Base-by-base conservation (phyloP, 2,888 invertebrate genomes). In the Meteorus colon region DNA sequence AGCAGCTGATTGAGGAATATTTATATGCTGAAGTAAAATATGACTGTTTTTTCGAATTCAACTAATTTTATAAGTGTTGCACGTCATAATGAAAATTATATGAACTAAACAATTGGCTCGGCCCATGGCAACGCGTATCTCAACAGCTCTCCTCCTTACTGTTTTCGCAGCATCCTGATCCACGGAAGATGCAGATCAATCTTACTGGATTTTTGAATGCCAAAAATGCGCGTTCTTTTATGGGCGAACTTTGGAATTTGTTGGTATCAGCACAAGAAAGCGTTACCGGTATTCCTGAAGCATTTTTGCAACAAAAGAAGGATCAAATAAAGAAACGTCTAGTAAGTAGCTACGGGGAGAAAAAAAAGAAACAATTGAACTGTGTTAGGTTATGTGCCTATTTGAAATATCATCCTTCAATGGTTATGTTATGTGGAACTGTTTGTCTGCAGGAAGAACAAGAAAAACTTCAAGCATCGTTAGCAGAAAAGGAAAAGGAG, bases 171-270 rank as follows among this genome's bases (percentile, higher is more conserved):
- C 96, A 94, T 91, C 98, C 98, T 73, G 98, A 98, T 91, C 98
- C 98, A 68, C 96, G 97, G 91, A 97, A 98, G 91, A 99, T 99
- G 95, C 99, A 99, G 93, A 99, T 99, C 88, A 99, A 99, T 91
- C 92, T 99, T 90, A 99, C 99, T 65, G 99, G 99, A 66, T 99
- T 99, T 90, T 92, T 99, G 79, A 99, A 99, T 89, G 98, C 98
- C 14, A 97, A 97, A 90, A 98, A 98, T 91, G 98, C 99, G 24
- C 93, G 99, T 59, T 95, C 96, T 84, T 99, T 99, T 90, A 98
- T 99, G 96, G 96, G 96, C 4, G 99, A 99, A 90, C 92, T 99
- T 73, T 99, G 99, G 99, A 95, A 96, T 80, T 91, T 98, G 82
- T 91, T 99, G 82, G 92, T 98, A 78, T 98, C 98, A 73, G 99